These are phyloP conservation scores for Eupithecia insigniata DNA, from an alignment of 2,888 invertebrate genomes.

Conservation along the genomic window DNA sequence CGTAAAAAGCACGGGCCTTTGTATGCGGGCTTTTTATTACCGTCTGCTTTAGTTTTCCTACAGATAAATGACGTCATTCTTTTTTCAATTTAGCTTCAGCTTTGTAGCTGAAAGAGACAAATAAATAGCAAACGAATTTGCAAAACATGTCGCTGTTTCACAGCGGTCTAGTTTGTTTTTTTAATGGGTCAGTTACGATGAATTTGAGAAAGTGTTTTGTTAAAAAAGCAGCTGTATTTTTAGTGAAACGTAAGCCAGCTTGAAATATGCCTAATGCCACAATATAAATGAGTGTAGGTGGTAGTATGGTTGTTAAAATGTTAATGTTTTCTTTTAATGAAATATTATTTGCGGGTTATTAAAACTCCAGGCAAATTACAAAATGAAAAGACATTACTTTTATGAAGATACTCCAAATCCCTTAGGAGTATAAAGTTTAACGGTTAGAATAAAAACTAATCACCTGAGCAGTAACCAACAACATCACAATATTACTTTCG, in stretches of 20 bases:
- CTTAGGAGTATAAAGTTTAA: neutral
- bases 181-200: constrained; percentile 36
- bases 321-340: neutral
- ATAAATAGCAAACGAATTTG: constrained; percentile 45
- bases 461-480: neutral
- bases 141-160: constrained; percentile 35
- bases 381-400: constrained; percentile 2
- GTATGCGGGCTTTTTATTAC: constrained; percentile 70
- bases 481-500: neutral
- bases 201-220: constrained; percentile 35
- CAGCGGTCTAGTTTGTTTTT: constrained; percentile 33
- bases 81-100: constrained; percentile 71
- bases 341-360: neutral
- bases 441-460: neutral
- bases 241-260: constrained; percentile 25
- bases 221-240: constrained; percentile 29
- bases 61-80: constrained; percentile 70
- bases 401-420: constrained; percentile 3
- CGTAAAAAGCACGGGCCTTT: constrained; percentile 66
- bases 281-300: neutral
- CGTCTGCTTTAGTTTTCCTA: constrained; percentile 66
- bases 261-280: constrained; percentile 25
- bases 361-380: neutral
- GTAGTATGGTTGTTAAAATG: neutral
- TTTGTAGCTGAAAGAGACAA: constrained; percentile 52